Base-by-base conservation (phyloP, 2,797 vertebrate genomes). In the Discoglossus pictus region DNA sequence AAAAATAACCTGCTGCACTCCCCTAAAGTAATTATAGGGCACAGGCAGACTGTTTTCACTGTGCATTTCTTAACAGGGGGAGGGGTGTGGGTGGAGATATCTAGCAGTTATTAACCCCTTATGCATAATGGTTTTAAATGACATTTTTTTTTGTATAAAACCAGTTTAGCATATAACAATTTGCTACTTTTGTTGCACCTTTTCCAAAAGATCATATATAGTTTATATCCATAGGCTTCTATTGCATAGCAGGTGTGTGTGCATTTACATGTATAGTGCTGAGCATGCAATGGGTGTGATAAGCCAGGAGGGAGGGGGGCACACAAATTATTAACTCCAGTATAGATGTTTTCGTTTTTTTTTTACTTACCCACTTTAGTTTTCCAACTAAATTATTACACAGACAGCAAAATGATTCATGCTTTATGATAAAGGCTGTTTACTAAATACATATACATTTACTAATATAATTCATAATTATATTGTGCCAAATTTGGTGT, bases 241-340 rank as follows among this genome's bases (percentile, higher is more conserved):
- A n/a, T n/a, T n/a, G n/a, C n/a, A n/a, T n/a, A n/a, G 27, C 27
- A 31, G 55, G 6, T 17, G 13, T 9, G 11, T 6, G 20, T 15
- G 9, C 27, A 12, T 2, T 17, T 2, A 43, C 13, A 44, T 35
- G 24, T 43, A 9, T 56, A 64, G 50, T 74, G 66, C 78, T 72
- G 79, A 77, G 3, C 18, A 2, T 71, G 67, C 67, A 53, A 4
- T 48, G 61, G 13, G 25, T 10, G 27, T 23, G 27, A 60, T 18
- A 18, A 40, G 46, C 21, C 17, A 9, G 40, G 9, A 47, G 16
- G 58, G 31, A 34, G 3, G 23, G 13, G 27, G 7, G 2, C 27
- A 34, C 34, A 4, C 23, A 2, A 48, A 4, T 4, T 17, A 52
- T 46, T 56, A 46, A 1, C 20, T 9, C 59, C 46, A 15, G 52